Base-by-base conservation (phyloP, 2,113 vertebrate species). In the Isichthys henryi region DNA sequence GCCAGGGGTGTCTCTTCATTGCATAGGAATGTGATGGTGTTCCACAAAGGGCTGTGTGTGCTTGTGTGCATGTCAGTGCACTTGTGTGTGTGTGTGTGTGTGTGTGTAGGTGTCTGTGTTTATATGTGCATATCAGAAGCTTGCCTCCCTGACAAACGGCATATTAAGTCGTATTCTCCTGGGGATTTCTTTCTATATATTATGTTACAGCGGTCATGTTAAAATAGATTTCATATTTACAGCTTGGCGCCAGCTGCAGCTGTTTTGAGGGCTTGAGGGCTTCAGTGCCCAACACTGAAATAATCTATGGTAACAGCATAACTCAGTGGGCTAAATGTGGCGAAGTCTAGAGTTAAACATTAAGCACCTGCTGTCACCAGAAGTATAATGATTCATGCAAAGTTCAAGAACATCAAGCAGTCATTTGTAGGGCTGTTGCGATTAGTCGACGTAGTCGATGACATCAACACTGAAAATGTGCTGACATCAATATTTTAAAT, bases 181-280 rank as follows among this genome's bases (percentile, higher is more conserved):
- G 45, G 77, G 74, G 50, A 90, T 74, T 91, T 83, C 87, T 52
- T 56, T 35, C 88, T 91, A 92, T 94, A 94, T 94, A 94, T 95
- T 93, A 90, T 88, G 93, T 95, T 95, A 93, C 95, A 88, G 90
- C 91, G 4, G 5, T 17, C 91, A 91, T 92, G 92, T 94, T 92
- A 94, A 95, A 96, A 96, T 95, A 95, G 95, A 93, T 90, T 86
- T 62, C 27, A 77, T 43, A 89, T 91, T 92, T 92, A 91, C 77
- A 89, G 50, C 62, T 7, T 91, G 95, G 93, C 93, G 92, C 93
- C 94, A 91, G 21, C 88, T 91, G 92, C 95, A 96, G 95, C 95
- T 95, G 95, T 92, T 87, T 45, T 80, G 46, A 90, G 92, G 93
- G 91, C 90, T 35, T 21, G 27, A 90, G 92, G 93, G 91, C 90